Evolutionary conservation across 2,797 vertebrate species (phyloP).

Genomic region (Dipus sagitta): DNA sequence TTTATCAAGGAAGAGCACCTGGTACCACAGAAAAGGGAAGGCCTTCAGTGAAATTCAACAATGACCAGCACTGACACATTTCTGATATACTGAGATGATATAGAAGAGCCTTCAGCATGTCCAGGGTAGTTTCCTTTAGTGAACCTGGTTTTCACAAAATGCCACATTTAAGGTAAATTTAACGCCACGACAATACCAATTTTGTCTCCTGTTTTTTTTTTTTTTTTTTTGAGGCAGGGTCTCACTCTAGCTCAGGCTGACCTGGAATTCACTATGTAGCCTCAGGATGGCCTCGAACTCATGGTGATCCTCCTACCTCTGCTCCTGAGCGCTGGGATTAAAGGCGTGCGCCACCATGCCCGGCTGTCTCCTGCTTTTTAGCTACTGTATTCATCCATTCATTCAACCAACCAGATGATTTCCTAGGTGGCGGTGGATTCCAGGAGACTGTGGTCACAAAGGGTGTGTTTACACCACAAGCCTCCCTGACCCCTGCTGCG

Average conservation of each 20-base stretch:
- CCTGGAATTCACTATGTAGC: no score
- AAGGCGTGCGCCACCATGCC: no score
- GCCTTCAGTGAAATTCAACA: background rate
- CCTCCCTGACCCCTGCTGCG: background rate
- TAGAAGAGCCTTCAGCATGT: background rate
- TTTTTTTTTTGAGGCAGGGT: background rate
- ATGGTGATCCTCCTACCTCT: no score
- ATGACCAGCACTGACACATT: background rate
- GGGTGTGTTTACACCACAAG: background rate
- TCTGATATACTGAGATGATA: rapidly evolving
- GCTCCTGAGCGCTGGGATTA: background rate
- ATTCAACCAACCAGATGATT: background rate
- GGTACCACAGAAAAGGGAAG: background rate
- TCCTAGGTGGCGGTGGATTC: background rate
- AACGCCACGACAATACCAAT: background rate
- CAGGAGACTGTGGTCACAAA: background rate
- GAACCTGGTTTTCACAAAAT: background rate
- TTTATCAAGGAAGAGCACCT: background rate
- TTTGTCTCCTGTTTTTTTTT: background rate
- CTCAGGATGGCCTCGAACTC: no score
- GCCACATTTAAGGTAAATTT: background rate
- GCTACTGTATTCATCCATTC: no score
- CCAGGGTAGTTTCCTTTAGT: background rate
- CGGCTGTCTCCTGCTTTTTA: background rate
- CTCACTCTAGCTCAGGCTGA: background rate